Evolutionary conservation across 2,888 invertebrate species (phyloP).

Genomic region (Ashinkailepas kermadecensis): DNA sequence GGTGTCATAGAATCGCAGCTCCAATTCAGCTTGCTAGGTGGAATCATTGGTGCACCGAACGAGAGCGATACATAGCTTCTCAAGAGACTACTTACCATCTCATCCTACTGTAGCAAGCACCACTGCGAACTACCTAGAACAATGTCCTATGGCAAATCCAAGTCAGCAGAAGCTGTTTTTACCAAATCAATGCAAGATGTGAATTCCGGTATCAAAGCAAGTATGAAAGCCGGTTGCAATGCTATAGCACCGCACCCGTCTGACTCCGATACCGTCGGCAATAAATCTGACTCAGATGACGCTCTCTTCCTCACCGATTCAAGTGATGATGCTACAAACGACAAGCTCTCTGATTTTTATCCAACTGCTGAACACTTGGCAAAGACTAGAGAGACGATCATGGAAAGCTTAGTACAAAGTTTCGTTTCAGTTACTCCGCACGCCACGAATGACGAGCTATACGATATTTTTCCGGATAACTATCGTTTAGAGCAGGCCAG

Average conservation of each 20-base stretch:
- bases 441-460: background rate
- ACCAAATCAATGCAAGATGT: too few species aligned
- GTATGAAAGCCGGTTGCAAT: too few species aligned
- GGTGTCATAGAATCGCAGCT: too few species aligned
- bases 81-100: too few species aligned
- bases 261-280: background rate
- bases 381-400: background rate
- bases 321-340: background rate
- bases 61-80: too few species aligned
- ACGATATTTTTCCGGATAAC: background rate
- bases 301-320: background rate
- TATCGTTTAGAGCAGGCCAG: background rate
- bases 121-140: too few species aligned
- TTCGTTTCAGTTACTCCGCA: background rate
- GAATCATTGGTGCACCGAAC: too few species aligned
- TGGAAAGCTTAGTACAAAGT: conserved; percentile 5
- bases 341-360: background rate
- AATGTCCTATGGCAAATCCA: too few species aligned
- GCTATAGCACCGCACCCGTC: background rate
- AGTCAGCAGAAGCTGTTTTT: too few species aligned
- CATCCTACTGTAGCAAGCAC: too few species aligned
- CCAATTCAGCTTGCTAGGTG: too few species aligned
- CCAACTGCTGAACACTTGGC: background rate
- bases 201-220: too few species aligned
- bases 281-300: conserved; percentile 1